These are phyloP conservation scores for Ferdinandea cuprea DNA, from an alignment of 2,888 invertebrate species.

Conservation along the genomic window DNA sequence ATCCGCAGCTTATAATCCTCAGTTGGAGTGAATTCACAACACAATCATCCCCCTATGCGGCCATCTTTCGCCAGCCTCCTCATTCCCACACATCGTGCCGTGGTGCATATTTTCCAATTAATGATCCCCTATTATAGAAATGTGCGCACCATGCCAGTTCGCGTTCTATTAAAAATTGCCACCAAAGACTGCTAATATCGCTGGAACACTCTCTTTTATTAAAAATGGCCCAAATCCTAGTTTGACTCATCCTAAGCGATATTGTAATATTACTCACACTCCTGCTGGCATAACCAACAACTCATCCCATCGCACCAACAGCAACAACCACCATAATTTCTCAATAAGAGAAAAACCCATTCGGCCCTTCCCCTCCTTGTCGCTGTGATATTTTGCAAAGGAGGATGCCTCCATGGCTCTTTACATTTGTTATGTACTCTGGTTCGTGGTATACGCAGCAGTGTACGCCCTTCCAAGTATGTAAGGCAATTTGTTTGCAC, in stretches of 20 bases:
- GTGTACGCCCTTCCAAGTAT: slow-evolving; percentile 6
- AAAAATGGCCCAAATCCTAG: slow-evolving; percentile 46
- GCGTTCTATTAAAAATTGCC: slow-evolving; percentile 34
- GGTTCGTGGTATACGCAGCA: slow-evolving; percentile 35
- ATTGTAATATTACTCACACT: slow-evolving; percentile 23
- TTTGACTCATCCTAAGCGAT: slow-evolving; percentile 41
- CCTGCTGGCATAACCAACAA: slow-evolving; percentile 15
- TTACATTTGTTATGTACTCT: background rate
- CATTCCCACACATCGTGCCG: background rate
- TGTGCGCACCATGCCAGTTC: slow-evolving; percentile 33
- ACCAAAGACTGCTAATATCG: slow-evolving; percentile 29
- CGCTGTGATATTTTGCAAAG: background rate
- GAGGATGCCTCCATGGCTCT: slow-evolving; percentile 3
- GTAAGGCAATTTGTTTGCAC: slow-evolving; percentile 69
- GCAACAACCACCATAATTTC: slow-evolving; percentile 42
- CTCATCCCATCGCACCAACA: no score
- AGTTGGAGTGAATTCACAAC: slow-evolving; percentile 16
- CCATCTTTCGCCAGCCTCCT: slow-evolving; percentile 28
- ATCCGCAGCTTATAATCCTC: slow-evolving; percentile 52
- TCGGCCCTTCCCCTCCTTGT: no score
- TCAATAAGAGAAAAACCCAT: slow-evolving; percentile 20
- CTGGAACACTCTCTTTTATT: slow-evolving; percentile 39
- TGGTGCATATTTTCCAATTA: slow-evolving; percentile 69
- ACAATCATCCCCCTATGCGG: slow-evolving; percentile 32
- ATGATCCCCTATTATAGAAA: slow-evolving; percentile 55